phyloP scores from a whole-genome alignment of 2,888 invertebrate genomes.

The Agrotis segetum region DNA sequence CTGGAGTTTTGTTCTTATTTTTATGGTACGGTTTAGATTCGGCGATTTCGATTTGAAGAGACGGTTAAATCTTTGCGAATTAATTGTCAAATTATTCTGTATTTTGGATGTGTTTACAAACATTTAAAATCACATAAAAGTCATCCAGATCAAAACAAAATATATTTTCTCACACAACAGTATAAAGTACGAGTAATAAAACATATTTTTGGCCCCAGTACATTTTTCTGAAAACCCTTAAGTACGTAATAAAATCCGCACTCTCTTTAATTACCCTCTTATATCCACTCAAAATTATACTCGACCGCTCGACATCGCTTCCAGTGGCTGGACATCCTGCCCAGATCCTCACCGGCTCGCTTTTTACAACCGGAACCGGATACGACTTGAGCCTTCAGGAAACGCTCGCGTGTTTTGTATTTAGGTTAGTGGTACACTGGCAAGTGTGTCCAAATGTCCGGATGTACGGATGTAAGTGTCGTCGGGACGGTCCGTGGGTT shows the following conservation, averaged over 20 bases:
- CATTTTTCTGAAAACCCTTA: too few species aligned
- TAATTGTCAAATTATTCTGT: too few species aligned
- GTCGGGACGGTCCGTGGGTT: slow-evolving; percentile 16
- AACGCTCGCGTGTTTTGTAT: slow-evolving; percentile 88
- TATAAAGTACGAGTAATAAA: too few species aligned
- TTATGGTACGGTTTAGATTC: too few species aligned
- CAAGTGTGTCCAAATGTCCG: slow-evolving; percentile 58
- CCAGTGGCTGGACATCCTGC: slow-evolving; percentile 67
- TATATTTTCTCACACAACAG: too few species aligned
- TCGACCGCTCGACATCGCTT: slow-evolving; percentile 50
- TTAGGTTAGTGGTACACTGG: slow-evolving; percentile 74
- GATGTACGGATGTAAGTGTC: slow-evolving; percentile 41
- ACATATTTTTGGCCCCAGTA: too few species aligned
- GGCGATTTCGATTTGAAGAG: too few species aligned
- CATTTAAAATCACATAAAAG: too few species aligned
- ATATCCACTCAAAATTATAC: slow-evolving; percentile 34
- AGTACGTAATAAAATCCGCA: slow-evolving; percentile 5
- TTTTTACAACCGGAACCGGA: slow-evolving; percentile 89
- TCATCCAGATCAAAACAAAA: too few species aligned
- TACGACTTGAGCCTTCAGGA: slow-evolving; percentile 88
- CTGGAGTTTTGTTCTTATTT: too few species aligned
- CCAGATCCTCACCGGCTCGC: slow-evolving; percentile 77
- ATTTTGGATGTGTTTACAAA: too few species aligned
- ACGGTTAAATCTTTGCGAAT: too few species aligned
- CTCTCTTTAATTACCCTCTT: slow-evolving; percentile 26